Conservation (phyloP, 2,113 vertebrate genomes). For the Vulpes ferrilata region DNA sequence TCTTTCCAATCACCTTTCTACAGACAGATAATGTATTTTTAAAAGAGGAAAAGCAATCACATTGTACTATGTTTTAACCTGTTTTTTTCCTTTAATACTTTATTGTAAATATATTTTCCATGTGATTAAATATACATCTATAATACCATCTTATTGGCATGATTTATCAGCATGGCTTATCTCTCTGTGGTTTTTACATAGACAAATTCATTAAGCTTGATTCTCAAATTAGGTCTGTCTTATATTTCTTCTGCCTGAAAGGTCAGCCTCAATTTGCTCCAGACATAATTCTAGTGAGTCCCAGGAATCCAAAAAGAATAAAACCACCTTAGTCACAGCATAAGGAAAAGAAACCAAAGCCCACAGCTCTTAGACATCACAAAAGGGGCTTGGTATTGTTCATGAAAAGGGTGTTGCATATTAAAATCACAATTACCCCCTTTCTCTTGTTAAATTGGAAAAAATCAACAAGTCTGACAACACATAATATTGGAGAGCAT, state of each 20-base stretch:
- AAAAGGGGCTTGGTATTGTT: neutral
- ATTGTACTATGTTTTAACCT: neutral
- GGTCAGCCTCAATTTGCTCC: neutral
- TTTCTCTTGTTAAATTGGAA: slow-evolving; percentile 18
- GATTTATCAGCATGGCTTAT: neutral
- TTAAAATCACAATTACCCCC: neutral
- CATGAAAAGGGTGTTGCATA: neutral
- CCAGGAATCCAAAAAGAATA: neutral
- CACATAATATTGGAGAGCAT: neutral
- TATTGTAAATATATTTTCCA: neutral
- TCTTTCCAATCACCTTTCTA: neutral
- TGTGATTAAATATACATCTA: slow-evolving; percentile 25
- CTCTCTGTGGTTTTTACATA: neutral
- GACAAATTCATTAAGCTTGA: neutral
- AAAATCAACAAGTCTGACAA: neutral
- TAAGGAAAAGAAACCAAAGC: slow-evolving; percentile 3
- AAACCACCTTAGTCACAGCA: neutral
- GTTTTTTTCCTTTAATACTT: neutral
- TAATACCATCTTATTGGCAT: neutral
- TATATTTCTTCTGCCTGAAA: neutral
- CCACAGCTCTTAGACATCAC: neutral
- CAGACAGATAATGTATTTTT: neutral
- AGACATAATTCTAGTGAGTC: slow-evolving; percentile 19
- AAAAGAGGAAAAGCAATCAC: neutral
- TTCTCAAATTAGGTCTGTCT: neutral